A percentile compares a stretch with the other conserved stretches of the same genome.
These are phyloP conservation scores for Arenaria interpres DNA, from an alignment of 2,113 vertebrate genomes.

Conservation along the genomic window DNA sequence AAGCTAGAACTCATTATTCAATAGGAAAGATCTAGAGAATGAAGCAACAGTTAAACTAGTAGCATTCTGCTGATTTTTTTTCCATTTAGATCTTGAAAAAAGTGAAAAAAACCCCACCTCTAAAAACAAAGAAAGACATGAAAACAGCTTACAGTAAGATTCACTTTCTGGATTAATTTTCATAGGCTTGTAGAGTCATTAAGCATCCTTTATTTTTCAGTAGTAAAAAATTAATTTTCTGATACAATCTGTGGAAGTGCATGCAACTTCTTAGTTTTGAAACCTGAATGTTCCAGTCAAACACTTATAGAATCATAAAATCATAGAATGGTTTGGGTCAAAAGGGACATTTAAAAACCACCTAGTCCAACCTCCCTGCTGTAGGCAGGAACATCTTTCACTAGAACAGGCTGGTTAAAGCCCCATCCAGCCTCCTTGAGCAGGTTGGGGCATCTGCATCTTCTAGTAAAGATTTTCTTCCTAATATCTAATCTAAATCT, in stretches of 20 bases:
- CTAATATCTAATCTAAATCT: not conserved
- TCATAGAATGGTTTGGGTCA: not conserved
- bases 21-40: not conserved
- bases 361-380: not conserved
- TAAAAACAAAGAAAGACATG: not conserved
- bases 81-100: not conserved
- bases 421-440: not conserved
- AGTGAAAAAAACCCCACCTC: rapidly evolving
- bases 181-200: not conserved
- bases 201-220: not conserved
- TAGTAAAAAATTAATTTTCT: not conserved
- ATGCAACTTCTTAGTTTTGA: not conserved
- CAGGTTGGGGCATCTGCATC: rapidly evolving
- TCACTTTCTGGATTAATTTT: not conserved
- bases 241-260: not conserved
- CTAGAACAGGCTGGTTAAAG: not conserved
- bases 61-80: not conserved
- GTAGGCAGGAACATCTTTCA: not conserved
- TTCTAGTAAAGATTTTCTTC: not conserved
- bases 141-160: not conserved
- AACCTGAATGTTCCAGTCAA: not conserved
- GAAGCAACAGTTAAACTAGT: not conserved
- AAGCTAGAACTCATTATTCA: not conserved
- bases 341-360: not conserved
- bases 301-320: not conserved